Base-by-base conservation (phyloP, 2,797 vertebrate genomes). In the Coluber constrictor region DNA sequence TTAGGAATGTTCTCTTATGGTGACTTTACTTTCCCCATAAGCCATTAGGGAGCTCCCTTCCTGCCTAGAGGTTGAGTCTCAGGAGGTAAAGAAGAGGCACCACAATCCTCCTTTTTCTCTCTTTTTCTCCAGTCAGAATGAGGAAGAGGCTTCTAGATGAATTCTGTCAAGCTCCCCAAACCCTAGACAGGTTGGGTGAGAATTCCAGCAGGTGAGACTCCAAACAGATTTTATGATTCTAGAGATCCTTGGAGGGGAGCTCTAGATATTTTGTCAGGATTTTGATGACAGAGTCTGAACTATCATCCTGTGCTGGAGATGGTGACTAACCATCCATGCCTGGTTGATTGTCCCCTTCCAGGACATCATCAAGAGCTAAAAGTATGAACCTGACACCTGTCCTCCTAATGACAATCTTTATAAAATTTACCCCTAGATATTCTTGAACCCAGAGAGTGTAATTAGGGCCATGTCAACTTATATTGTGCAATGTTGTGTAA, bases 11-110 rank as follows among this genome's bases (percentile, higher is more conserved):
- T 0, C 92, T 0, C 1, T 0, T 8, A 60, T 86, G 25, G 96
- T 29, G 92, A 95, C 92, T 87, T 20, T 66, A 59, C 92, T 93
- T 96, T 97, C 97, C 97, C 96, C 97, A 97, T 91, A n/a, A 93
- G 92, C 29, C 95, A n/a, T 90, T 92, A 79, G 55, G 94, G 95
- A 97, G 90, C 89, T 92, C 89, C 93, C 95, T 97, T 97, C 97
- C 96, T 95, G 96, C 88, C 0, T 1, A 91, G 91, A 88, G 90
- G 88, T 94, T 10, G 60, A 94, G 90, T 91, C 94, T 89, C 63
- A 90, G 92, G 94, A 37, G 54, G 61, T 23, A 90, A 93, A 16
- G 32, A n/a, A 91, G 70, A 93, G 1, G 37, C 13, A 11, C 56
- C 94, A 91, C 94, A 83, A 63, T 56, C 0, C 18, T 25, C 27